These are phyloP conservation scores for Bubalus kerabau DNA, from an alignment of 2,113 vertebrate genomes.

Conservation along the genomic window DNA sequence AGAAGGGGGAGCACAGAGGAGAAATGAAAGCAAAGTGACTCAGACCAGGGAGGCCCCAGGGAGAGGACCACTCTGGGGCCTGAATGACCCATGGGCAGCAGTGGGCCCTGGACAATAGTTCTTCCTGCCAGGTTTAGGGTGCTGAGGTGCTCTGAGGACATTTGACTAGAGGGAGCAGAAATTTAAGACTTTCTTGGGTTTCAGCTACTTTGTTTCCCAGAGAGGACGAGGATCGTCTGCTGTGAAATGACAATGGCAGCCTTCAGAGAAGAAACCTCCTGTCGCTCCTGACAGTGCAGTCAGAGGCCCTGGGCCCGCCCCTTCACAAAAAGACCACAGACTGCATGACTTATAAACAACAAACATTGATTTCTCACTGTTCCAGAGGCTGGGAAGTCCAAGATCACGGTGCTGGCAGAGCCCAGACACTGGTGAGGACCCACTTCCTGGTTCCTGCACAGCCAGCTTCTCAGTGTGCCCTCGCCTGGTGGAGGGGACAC, in stretches of 20 bases:
- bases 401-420: neutral
- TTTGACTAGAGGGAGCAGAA: slow-evolving; percentile 29
- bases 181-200: slow-evolving; percentile 48
- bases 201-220: neutral
- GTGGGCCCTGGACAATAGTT: neutral
- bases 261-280: neutral
- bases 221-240: neutral
- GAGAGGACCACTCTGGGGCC: neutral
- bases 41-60: neutral
- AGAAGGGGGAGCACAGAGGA: neutral
- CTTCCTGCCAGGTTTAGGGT: neutral
- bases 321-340: neutral
- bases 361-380: neutral
- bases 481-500: neutral
- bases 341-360: neutral
- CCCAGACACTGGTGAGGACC: neutral
- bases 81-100: neutral
- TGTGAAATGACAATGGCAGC: neutral
- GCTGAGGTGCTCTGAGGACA: slow-evolving; percentile 46
- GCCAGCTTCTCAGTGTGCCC: neutral
- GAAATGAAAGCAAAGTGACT: neutral
- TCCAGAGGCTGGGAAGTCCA: neutral
- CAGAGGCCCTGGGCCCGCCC: neutral
- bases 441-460: neutral
- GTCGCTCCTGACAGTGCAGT: neutral